These are phyloP conservation scores for Phragmatobia fuliginosa DNA, from an alignment of 2,888 invertebrate genomes.

Conservation along the genomic window DNA sequence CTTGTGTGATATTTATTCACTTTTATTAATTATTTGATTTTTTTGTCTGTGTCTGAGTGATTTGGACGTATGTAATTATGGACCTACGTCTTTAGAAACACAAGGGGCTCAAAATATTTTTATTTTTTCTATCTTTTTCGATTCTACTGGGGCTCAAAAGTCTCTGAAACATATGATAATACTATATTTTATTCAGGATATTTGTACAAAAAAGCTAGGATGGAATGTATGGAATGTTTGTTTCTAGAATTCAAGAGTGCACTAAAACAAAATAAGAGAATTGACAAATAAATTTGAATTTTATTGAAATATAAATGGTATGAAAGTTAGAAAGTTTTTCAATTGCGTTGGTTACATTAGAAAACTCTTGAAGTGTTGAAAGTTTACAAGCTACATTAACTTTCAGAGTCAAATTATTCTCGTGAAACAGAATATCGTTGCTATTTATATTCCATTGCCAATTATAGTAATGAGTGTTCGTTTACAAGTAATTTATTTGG, in stretches of 20 bases:
- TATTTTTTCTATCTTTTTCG: too few relatives aligned
- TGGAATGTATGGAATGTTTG: too few relatives aligned
- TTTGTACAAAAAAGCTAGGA: too few relatives aligned
- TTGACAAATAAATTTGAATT: neutral
- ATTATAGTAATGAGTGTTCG: neutral
- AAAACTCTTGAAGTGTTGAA: slow-evolving; percentile 2
- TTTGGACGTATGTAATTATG: too few relatives aligned
- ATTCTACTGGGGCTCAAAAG: too few relatives aligned
- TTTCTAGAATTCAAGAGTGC: too few relatives aligned
- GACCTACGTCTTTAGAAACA: too few relatives aligned
- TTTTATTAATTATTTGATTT: neutral
- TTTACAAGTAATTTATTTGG: neutral
- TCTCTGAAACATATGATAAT: too few relatives aligned
- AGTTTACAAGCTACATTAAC: neutral
- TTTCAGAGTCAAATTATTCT: neutral
- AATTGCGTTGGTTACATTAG: neutral
- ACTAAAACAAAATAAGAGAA: neutral
- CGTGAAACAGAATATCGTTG: neutral
- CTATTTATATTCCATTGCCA: neutral
- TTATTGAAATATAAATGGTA: neutral
- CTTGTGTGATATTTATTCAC: neutral
- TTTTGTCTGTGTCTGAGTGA: neutral
- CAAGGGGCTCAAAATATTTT: too few relatives aligned
- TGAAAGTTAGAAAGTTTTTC: neutral
- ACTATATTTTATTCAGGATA: too few relatives aligned